Base-by-base conservation (phyloP, 53 echinoderm and acorn worm genomes). In the Actinopyga echinites region DNA sequence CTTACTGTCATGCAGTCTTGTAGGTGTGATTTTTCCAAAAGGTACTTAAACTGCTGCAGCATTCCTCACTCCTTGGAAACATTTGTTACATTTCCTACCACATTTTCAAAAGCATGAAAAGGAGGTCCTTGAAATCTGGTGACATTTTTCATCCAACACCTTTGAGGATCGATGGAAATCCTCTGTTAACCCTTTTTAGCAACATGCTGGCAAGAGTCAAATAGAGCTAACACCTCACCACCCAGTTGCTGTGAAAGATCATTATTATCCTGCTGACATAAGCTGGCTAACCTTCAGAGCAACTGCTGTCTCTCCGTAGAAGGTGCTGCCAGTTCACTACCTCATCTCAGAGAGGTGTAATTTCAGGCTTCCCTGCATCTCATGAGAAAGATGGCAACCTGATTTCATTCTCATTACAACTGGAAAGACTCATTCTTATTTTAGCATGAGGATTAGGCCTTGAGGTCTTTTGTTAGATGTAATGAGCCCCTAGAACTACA, bases 171-270 rank as follows among this genome's bases (percentile, higher is more conserved):
- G 28, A 40, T 71, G 71, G 25, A 21, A 23, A 40, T 40, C 28
- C 44, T 23, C 24, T 12, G 40, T 21, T 71, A 19, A 38, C 69
- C 42, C 8, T 71, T 71, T 71, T 71, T 43, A 71, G 44, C 71
- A 40, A 71, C 71, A 71, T 71, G 8, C 71, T 71, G 71, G 7
- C 34, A 71, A 71, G 44, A 71, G 42, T 71, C 71, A 71, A 71
- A 45, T 71, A 24, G 34, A 71, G 40, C 40, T 71, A 71, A 71
- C 71, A 71, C 71, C 71, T 71, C 26, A 71, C 40, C 26, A 8
- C 44, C 37, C 71, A 42, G 23, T 20, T 26, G 8, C 71, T 71
- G 71, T 71, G 71, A 71, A 71, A 71, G 71, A 71, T 71, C 71
- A 71, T 71, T 71, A 71, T 40, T 23, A 71, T 71, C 71, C 26